A percentile compares a stretch with the other conserved stretches of the same genome.
Evolutionary conservation across 2,797 vertebrate genomes (phyloP).

Genomic region (Chiloscyllium punctatum): DNA sequence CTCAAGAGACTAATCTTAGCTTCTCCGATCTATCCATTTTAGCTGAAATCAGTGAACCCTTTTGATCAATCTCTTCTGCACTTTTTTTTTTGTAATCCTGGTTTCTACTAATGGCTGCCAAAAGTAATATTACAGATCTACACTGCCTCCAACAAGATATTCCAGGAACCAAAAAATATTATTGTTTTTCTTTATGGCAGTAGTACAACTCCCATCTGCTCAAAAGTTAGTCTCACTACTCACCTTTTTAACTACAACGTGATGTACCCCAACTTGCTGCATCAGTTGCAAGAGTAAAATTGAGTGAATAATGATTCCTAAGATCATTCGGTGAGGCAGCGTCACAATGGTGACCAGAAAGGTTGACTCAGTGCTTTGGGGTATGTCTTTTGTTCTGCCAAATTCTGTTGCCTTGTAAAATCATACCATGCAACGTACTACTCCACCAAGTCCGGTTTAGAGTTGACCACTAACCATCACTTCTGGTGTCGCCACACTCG

Average conservation of each 20-base stretch:
- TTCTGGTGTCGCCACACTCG: too few species aligned
- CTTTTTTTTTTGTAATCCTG: background rate
- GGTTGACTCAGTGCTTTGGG: background rate
- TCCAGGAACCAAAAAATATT: background rate
- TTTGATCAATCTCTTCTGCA: too few species aligned
- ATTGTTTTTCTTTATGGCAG: background rate
- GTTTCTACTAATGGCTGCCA: background rate
- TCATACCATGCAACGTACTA: too few species aligned
- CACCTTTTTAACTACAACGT: background rate
- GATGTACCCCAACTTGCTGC: background rate
- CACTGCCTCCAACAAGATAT: background rate
- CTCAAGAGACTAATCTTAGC: background rate
- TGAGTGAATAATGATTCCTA: background rate
- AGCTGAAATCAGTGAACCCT: background rate
- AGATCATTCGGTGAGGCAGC: background rate
- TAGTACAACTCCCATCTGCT: background rate
- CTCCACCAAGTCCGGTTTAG: background rate
- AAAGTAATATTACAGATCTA: background rate
- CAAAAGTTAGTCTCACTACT: background rate
- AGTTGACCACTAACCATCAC: background rate
- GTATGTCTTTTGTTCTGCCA: background rate
- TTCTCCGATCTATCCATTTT: background rate
- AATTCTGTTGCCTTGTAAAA: background rate
- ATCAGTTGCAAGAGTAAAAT: background rate
- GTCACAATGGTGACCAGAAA: background rate